Base-by-base conservation (phyloP, 2,888 invertebrate species). In the Acrobasis suavella region DNA sequence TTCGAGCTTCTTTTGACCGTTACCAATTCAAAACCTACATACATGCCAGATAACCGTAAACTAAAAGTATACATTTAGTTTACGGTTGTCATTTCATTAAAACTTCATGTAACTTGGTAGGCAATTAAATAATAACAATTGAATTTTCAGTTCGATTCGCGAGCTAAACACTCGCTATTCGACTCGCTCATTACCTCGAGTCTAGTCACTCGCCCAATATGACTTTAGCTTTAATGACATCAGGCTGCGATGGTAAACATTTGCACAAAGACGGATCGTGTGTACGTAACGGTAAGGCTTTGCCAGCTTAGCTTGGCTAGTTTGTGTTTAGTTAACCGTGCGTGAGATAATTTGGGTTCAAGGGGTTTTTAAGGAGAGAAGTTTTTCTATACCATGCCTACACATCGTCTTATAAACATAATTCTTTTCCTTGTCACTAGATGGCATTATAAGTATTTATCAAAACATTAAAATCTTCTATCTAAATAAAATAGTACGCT, bases 241-340 rank as follows among this genome's bases (percentile, higher is more conserved):
- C 56, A 55, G 39, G 17, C 56, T 56, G 17, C 42, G 56, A 56
- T 22, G 16, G 56, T 17, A 56, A 56, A 56, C 56, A 56, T 56
- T 56, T 42, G 42, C 56, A 55, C 52, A 42, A 52, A 46, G 55
- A 56, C 55, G 55, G 39, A 56, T 56, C 56, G 56, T 56, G 56
- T 56, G 56, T 42, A 56, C 46, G 2, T 56, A 56, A 56, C 39
- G 55, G 39, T 55, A 15, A 54, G 38, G 55, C 55, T 39, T 39
- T 1, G 15, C 22, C 8, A 2, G 42, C 55, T 56, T 42, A 56
- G 55, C 55, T 42, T 15, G 22, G 42, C 14, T 42, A 56, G 42
- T 9, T 1, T 46, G 17, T 17, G 22, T 56, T 56, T 46, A 56
- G 17, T 56, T 55, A 39, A 38, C 22, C 17, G 15, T 42, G 16